phyloP scores from a whole-genome alignment of 2,113 vertebrate genomes.

The Dipodomys spectabilis region DNA sequence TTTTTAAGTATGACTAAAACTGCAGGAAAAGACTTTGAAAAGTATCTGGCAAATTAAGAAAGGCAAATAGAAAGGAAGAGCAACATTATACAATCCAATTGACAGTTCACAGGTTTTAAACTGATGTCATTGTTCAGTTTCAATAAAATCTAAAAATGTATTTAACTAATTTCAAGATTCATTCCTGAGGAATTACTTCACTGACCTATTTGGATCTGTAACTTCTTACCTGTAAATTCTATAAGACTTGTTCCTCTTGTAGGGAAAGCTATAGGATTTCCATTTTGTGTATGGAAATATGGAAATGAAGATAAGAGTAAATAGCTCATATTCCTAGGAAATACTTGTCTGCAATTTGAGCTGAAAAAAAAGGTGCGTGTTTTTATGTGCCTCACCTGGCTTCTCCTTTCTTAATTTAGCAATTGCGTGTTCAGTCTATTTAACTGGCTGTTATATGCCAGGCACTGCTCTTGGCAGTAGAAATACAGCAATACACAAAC shows the following conservation, averaged over 20 bases:
- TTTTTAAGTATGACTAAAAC: neutral
- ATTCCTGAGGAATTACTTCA: neutral
- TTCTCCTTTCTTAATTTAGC: neutral
- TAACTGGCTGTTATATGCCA: neutral
- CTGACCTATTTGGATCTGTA: neutral
- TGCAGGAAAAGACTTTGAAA: neutral
- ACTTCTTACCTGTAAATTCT: neutral
- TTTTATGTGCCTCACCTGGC: neutral
- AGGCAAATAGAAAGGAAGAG: neutral
- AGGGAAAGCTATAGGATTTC: neutral
- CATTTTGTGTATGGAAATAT: neutral
- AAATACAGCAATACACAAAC: constrained; percentile 1
- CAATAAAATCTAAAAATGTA: constrained; percentile 5
- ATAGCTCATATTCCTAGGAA: neutral
- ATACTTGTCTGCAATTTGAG: neutral
- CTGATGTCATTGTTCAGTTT: neutral
- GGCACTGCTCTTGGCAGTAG: neutral
- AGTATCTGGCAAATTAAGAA: neutral
- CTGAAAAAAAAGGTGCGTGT: neutral
- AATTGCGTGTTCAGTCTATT: neutral
- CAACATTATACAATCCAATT: neutral
- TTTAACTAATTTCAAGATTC: neutral
- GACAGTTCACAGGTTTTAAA: neutral
- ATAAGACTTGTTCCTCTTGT: neutral
- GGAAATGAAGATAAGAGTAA: neutral